Conservation (phyloP, 2,797 vertebrate genomes). For the Ibycter americanus region DNA sequence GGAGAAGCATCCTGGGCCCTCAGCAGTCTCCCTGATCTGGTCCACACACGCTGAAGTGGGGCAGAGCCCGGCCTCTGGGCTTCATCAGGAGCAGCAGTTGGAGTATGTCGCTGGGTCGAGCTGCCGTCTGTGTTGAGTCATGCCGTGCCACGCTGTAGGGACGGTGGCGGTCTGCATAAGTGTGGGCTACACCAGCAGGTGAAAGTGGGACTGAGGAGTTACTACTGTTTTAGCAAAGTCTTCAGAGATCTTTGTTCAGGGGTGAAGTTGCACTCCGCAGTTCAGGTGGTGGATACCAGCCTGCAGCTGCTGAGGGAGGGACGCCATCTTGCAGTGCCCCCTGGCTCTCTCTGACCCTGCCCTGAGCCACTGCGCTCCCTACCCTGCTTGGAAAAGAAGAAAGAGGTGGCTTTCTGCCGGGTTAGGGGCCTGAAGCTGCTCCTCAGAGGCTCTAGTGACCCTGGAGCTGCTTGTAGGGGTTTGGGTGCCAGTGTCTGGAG, state of each 20-base stretch:
- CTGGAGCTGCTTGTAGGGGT: neutral
- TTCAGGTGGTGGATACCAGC: neutral
- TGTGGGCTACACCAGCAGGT: neutral
- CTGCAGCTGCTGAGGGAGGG: neutral
- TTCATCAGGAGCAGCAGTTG: neutral
- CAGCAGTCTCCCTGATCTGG: neutral
- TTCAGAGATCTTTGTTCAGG: neutral
- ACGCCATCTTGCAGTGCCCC: accelerated
- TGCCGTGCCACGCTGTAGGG: accelerated
- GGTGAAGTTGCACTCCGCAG: accelerated
- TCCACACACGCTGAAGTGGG: accelerated
- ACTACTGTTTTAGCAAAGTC: neutral
- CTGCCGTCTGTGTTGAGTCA: accelerated
- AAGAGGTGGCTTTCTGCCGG: neutral
- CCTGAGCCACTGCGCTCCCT: neutral
- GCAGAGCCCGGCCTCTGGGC: neutral
- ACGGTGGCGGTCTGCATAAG: accelerated
- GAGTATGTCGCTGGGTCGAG: accelerated
- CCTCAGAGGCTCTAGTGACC: neutral
- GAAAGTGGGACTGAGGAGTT: neutral
- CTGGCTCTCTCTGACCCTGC: neutral
- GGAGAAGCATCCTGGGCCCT: neutral
- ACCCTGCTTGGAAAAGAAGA: neutral
- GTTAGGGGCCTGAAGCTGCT: neutral
- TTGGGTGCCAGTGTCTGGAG: neutral